Conservation (phyloP, 2,888 invertebrate genomes). For the Coelinius sp. region DNA sequence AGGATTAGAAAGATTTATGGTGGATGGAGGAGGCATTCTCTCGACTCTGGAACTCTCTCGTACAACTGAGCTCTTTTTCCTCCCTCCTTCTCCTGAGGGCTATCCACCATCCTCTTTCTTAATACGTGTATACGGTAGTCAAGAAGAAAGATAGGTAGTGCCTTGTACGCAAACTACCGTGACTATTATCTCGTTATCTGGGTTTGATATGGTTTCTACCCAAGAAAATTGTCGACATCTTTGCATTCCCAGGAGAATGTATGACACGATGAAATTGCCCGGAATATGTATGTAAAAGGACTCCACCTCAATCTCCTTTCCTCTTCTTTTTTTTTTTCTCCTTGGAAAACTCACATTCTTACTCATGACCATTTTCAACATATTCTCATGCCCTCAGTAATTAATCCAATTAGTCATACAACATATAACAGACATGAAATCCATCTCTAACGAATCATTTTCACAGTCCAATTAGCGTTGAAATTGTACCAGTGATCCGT, state of each 20-base stretch:
- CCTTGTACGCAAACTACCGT: constrained; percentile 26
- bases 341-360: background rate
- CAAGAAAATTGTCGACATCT: constrained; percentile 18
- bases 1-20: constrained; percentile 59
- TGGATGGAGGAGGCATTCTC: constrained; percentile 45
- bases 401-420: constrained; percentile 12
- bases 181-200: constrained; percentile 47
- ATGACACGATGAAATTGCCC: constrained; percentile 5
- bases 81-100: constrained; percentile 40
- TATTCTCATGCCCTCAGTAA: background rate
- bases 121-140: background rate
- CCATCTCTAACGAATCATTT: background rate
- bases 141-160: constrained; percentile 8
- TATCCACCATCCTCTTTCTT: constrained; percentile 7
- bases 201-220: constrained; percentile 40
- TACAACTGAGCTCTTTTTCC: constrained; percentile 24
- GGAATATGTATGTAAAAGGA: constrained; percentile 1
- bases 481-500: background rate
- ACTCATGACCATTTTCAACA: background rate
- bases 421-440: background rate
- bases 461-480: constrained; percentile 1
- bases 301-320: background rate
- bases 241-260: constrained; percentile 3
- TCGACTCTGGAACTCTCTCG: constrained; percentile 20
- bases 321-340: background rate